A percentile compares a stretch with the other conserved stretches of the same genome.
Conservation (phyloP, 2,888 invertebrate genomes). For the Tridacna gigas region DNA sequence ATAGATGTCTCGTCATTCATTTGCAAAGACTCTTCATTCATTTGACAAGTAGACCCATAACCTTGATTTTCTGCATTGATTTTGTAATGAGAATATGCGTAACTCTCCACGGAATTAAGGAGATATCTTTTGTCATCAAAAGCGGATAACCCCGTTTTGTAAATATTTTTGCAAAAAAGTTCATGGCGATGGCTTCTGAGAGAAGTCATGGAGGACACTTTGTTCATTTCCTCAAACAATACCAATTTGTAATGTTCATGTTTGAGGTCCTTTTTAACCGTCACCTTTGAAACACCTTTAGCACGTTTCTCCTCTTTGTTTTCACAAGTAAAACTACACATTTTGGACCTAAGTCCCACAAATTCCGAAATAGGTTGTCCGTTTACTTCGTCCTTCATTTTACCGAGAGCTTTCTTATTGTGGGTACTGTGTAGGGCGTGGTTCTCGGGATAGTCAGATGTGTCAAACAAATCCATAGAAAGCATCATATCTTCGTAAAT, state of each 20-base stretch:
- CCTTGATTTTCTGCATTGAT: background rate
- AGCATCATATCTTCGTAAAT: slow-evolving; percentile 54
- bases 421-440: slow-evolving; percentile 65
- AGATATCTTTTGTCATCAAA: slow-evolving; percentile 63
- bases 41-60: background rate
- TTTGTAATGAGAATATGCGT: slow-evolving; percentile 59
- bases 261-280: slow-evolving; percentile 51
- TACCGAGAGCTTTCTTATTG: slow-evolving; percentile 85
- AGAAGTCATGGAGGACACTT: slow-evolving; percentile 44
- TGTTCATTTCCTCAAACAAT: slow-evolving; percentile 45
- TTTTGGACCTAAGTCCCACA: slow-evolving; percentile 69
- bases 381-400: slow-evolving; percentile 79
- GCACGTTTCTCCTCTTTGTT: slow-evolving; percentile 53
- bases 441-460: slow-evolving; percentile 74
- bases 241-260: slow-evolving; percentile 52
- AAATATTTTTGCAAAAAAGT: slow-evolving; percentile 48
- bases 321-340: slow-evolving; percentile 46
- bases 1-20: background rate
- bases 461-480: slow-evolving; percentile 48
- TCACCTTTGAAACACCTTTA: slow-evolving; percentile 56
- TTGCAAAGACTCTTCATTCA: background rate
- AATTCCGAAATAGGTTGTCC: slow-evolving; percentile 71
- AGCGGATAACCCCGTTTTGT: slow-evolving; percentile 52
- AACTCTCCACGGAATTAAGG: slow-evolving; percentile 44
- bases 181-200: slow-evolving; percentile 53